Evolutionary conservation across 1,140 invertebrate genomes (phyloP).

Genomic region (Cryptotermes secundus): DNA sequence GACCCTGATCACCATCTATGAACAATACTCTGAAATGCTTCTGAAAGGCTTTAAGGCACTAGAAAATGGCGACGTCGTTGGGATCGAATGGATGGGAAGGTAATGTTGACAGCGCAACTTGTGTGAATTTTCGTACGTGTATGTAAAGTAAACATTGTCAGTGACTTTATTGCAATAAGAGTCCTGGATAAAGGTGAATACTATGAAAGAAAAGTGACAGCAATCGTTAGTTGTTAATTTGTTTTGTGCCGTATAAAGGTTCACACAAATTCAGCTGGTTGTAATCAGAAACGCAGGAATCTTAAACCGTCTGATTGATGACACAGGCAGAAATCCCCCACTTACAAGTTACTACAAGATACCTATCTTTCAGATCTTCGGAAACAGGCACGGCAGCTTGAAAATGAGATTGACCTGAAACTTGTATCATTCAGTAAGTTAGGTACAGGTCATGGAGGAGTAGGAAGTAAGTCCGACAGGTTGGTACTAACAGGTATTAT

Average conservation of each 20-base stretch:
- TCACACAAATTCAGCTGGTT: not conserved
- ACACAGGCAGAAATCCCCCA: not conserved
- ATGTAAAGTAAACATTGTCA: not conserved
- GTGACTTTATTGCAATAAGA: not conserved
- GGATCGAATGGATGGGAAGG: conserved; percentile 37
- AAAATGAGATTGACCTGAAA: conserved; percentile 97
- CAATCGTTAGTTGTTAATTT: not conserved
- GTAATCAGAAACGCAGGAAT: not conserved
- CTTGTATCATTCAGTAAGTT: conserved; percentile 94
- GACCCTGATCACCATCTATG: no score
- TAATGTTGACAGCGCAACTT: conserved; percentile 27
- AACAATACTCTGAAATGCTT: not conserved
- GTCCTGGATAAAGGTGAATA: not conserved
- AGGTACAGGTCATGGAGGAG: conserved; percentile 63
- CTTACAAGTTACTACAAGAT: not conserved
- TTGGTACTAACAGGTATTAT: not conserved
- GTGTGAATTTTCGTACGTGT: not conserved
- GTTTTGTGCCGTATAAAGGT: not conserved
- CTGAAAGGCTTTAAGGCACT: no score
- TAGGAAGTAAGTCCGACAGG: conserved; percentile 40
- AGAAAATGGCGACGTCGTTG: conserved; percentile 32
- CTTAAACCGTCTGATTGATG: not conserved
- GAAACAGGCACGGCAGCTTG: conserved; percentile 88
- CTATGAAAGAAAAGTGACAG: not conserved
- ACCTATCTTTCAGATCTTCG: conserved; percentile 71